Percentiles rank a stretch among this genome's conserved stretches.
phyloP scores from a whole-genome alignment of 23 tunicate genomes.

The Diplosoma virens region DNA sequence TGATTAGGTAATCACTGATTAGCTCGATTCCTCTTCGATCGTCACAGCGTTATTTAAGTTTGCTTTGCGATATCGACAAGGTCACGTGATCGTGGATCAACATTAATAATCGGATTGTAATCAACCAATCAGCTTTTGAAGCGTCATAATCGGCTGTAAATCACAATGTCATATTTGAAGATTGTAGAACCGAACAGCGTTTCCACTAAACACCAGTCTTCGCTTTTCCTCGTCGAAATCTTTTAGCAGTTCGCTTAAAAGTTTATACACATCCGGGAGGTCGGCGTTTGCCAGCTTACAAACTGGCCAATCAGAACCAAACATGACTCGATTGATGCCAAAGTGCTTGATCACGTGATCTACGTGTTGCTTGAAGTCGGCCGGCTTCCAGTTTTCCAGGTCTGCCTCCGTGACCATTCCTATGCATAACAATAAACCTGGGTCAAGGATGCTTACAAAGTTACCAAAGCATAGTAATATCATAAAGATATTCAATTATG shows the following conservation, averaged over 20 bases:
- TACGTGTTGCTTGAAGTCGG: conserved; percentile 67
- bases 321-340: conserved; percentile 88
- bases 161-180: background rate
- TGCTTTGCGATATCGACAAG: too few species aligned
- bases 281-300: conserved; percentile 78
- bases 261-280: conserved; percentile 49
- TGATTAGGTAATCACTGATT: too few species aligned
- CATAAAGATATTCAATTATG: too few species aligned
- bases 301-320: conserved; percentile 99
- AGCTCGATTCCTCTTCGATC: too few species aligned
- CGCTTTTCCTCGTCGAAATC: conserved; percentile 38
- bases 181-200: conserved; percentile 36
- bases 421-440: conserved; percentile 18
- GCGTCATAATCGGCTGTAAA: too few species aligned
- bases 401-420: conserved; percentile 96
- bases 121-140: too few species aligned
- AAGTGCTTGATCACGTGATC: conserved; percentile 73
- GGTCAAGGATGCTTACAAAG: too few species aligned
- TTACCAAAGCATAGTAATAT: too few species aligned
- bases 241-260: conserved; percentile 33
- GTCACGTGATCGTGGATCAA: too few species aligned
- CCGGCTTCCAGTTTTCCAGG: conserved; percentile 66
- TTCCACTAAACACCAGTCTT: conserved; percentile 23
- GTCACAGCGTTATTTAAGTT: too few species aligned
- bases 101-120: too few species aligned